Conservation (phyloP, 2,888 invertebrate species). For the Teinopalpus imperialis region DNA sequence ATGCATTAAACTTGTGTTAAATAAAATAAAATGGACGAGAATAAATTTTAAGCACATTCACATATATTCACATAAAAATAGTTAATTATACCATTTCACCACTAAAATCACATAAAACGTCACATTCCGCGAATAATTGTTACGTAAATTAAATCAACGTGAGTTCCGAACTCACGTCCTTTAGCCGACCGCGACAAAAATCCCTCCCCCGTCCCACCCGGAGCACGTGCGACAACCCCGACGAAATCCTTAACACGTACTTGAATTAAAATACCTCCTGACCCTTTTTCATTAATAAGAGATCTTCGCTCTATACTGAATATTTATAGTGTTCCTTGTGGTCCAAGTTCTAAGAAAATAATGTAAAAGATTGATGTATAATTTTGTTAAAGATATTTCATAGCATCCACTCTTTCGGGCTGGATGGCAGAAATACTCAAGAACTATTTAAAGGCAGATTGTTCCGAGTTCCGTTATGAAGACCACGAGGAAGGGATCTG, state of each 20-base stretch:
- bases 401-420: too few species aligned
- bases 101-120: not conserved
- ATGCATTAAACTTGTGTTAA: too few species aligned
- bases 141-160: not conserved
- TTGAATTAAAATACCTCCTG: slow-evolving; percentile 81
- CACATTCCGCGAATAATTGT: slow-evolving; percentile 9
- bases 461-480: too few species aligned
- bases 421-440: too few species aligned
- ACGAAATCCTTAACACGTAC: slow-evolving; percentile 77
- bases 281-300: slow-evolving; percentile 82
- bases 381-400: too few species aligned
- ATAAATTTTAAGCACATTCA: too few species aligned
- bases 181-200: slow-evolving; percentile 19
- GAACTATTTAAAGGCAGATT: too few species aligned
- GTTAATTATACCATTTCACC: too few species aligned
- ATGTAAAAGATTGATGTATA: not conserved
- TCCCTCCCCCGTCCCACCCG: slow-evolving; percentile 31
- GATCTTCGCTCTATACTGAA: slow-evolving; percentile 77
- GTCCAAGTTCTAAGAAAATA: slow-evolving; percentile 12
- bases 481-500: too few species aligned
- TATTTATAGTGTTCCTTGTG: slow-evolving; percentile 63
- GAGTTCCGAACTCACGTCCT: slow-evolving; percentile 1
- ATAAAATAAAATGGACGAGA: too few species aligned
- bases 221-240: slow-evolving; percentile 49
- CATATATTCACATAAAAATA: too few species aligned